These are phyloP conservation scores for Epinephelus coioides DNA, from an alignment of 2,797 vertebrate genomes.

Conservation along the genomic window DNA sequence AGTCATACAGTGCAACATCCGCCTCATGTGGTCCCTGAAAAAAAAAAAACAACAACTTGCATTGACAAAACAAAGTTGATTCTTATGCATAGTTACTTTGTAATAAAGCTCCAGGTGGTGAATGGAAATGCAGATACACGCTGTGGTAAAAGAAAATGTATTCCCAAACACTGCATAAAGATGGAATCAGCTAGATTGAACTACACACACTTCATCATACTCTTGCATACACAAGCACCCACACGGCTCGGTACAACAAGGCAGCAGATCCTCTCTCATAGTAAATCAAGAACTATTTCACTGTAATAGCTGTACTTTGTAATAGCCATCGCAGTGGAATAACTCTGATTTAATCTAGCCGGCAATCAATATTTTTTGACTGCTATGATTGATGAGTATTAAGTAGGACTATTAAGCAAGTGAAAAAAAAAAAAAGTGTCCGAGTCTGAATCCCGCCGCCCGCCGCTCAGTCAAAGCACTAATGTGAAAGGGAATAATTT, in stretches of 20 bases:
- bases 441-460: constrained; percentile 78
- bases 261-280: constrained; percentile 54
- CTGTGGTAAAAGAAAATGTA: constrained; percentile 49
- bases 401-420: constrained; percentile 85
- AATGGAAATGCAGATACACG: constrained; percentile 52
- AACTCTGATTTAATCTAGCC: constrained; percentile 86
- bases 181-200: constrained; percentile 48
- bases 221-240: background rate
- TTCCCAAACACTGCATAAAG: constrained; percentile 53
- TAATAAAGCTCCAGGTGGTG: constrained; percentile 53
- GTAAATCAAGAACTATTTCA: constrained; percentile 81
- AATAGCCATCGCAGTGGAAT: constrained; percentile 82
- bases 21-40: constrained; percentile 11
- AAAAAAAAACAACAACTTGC: background rate
- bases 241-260: constrained; percentile 39
- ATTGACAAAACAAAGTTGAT: constrained; percentile 39
- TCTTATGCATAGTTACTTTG: constrained; percentile 47
- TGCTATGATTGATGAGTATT: constrained; percentile 86
- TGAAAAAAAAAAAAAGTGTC: constrained; percentile 74
- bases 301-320: constrained; percentile 83
- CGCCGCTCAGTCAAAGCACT: constrained; percentile 76
- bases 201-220: background rate
- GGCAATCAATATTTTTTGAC: constrained; percentile 87
- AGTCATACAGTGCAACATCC: constrained; percentile 55
- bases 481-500: constrained; percentile 83